Evolutionary conservation across 2,113 vertebrate genomes (phyloP), one percentile per base, ranked within the genome.

Genomic region (Myiagra hebetior): DNA sequence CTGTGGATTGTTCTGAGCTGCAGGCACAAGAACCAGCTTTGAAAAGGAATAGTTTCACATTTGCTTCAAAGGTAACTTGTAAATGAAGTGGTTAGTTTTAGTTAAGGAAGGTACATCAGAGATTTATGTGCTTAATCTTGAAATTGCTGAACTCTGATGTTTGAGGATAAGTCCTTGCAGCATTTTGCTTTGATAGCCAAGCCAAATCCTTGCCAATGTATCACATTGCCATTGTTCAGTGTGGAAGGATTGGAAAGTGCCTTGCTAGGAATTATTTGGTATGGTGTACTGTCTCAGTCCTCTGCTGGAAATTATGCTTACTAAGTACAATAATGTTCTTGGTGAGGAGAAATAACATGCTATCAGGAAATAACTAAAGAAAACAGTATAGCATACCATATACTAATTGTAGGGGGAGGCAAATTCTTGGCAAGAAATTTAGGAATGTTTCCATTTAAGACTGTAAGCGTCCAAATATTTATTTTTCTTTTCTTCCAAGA

Each of bases 291-390:
- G 68, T 96, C 76, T 84, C 85, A 53, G 67, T 69, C 50, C 21
- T 91, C 87, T 42, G 13, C 60, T 86, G 95, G 90, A 95, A 97
- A 97, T 96, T 95, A 57, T 95, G 89, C 28, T 97, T 98, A 76
- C 60, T 76, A 86, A 95, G 89, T 95, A 91, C 56, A 94, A 35
- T 83, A 96, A 88, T 95, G 96, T 95, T 97, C 95, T 93, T 92
- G 94, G 84, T 97, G 82, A 95, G 63, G 80, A 96, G 90, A 97
- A 98, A 97, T 97, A 94, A 89, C 84, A 94, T 96, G 69, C 77
- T 97, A 93, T 97, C 88, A 97, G 87, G 91, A 97, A 90, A 88
- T 96, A 97, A 96, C 96, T 97, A 95, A 94, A 97, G 91, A 97
- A 94, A 97, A 84, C 83, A 93, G 75, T 96, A 86, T 96, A 87